Base-by-base conservation (phyloP, 2,797 vertebrate species). In the Molossus molossus region DNA sequence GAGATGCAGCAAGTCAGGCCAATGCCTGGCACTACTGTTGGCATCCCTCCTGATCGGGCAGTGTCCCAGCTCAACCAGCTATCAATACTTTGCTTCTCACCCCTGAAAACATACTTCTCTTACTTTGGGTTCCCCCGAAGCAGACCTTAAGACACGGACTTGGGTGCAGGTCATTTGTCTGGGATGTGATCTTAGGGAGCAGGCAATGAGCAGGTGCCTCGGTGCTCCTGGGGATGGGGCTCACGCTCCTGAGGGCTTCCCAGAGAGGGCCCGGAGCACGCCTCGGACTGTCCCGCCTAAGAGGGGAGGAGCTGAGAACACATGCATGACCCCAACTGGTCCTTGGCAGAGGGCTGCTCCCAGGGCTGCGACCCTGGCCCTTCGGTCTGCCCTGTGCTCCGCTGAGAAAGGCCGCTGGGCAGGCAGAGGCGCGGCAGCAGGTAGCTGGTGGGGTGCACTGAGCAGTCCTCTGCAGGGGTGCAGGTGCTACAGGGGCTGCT, bases 1-100 rank as follows among this genome's bases (percentile, higher is more conserved):
- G 1, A 1, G 1, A 23, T 9, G 37, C 4, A 6, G 29, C 23
- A 15, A 60, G 45, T 21, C 12, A 0, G 50, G 40, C 20, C 0
- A 15, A 72, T 23, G 3, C 45, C 69, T 29, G 53, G 10, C 13
- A 5, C 40, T 13, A 9, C 25, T 6, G 18, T 11, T 23, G 29
- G 11, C 18, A 53, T 29, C 50, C 27, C 14, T 75, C 58, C 21
- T 0, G 20, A 21, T 13, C 1, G 37, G 25, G 15, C 48, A 9
- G 25, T 23, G 21, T 8, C 53, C 29, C 60, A 48, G 53, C 10
- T 2, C 14, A 81, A 45, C 4, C 5, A 1, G 9, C 75, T 17
- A 23, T 21, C 48, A 27, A 13, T 7, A 75, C 25, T 64, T n/a
- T 14, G 17, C 53, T 0, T 11, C 55, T 6, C 50, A 8, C 4